These are phyloP conservation scores for Aphodius sticticus DNA, from an alignment of 2,888 invertebrate species.

Conservation along the genomic window DNA sequence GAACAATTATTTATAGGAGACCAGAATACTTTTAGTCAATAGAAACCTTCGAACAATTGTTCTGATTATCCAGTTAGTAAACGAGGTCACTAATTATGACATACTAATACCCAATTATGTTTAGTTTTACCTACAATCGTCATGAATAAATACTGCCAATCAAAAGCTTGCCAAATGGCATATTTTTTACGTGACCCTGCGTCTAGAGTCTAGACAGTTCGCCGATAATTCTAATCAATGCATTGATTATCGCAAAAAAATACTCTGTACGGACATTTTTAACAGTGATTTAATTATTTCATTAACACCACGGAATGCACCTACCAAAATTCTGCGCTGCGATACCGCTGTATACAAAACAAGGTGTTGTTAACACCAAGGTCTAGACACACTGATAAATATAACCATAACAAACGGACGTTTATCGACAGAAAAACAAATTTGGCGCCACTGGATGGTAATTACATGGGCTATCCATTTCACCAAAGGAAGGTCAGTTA, in stretches of 20 bases:
- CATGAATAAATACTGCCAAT: neutral
- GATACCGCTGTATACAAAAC: neutral
- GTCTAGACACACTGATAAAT: neutral
- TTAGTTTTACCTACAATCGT: neutral
- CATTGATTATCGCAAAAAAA: neutral
- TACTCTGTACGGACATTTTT: neutral
- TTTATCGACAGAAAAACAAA: neutral
- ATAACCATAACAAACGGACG: neutral
- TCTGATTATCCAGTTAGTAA: too few species aligned
- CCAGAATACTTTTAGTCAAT: too few species aligned
- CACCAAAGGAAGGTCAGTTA: neutral
- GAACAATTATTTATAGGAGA: too few species aligned
- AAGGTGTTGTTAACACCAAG: neutral
- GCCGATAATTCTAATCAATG: neutral
- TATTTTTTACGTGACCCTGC: neutral
- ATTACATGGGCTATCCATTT: neutral
- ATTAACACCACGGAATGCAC: neutral
- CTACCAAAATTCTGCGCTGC: neutral
- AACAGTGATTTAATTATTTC: neutral
- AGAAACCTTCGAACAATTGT: too few species aligned
- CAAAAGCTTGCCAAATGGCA: neutral
- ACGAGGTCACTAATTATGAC: too few species aligned
- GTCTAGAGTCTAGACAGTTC: neutral
- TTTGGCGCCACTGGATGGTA: neutral
- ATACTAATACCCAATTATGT: neutral